Conservation (phyloP, 2,797 vertebrate genomes). For the Synaphobranchus kaupii region DNA sequence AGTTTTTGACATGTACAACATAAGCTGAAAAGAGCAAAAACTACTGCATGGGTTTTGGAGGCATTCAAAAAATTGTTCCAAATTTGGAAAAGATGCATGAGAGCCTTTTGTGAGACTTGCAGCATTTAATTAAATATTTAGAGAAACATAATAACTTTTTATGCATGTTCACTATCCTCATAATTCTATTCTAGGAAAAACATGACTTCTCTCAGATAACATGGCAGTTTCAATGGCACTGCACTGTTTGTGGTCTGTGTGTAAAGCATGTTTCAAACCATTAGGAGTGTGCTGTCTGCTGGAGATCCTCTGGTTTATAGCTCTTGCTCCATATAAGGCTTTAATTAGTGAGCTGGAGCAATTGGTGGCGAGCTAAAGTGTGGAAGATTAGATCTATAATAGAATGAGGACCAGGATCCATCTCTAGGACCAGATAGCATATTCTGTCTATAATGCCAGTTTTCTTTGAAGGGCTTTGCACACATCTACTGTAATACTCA, state of each 20-base stretch:
- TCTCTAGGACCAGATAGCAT: not conserved
- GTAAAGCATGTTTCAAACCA: not conserved
- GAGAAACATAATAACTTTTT: slow-evolving; percentile 43
- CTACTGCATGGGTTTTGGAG: not conserved
- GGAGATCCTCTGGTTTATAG: not conserved
- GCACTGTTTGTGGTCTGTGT: not conserved
- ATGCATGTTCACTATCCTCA: slow-evolving; percentile 30
- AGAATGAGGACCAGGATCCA: not conserved
- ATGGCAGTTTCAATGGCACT: not conserved
- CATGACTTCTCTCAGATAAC: slow-evolving; percentile 13
- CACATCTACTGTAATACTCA: not conserved
- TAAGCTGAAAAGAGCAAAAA: not conserved
- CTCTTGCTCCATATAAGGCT: not conserved
- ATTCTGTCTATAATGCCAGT: not conserved
- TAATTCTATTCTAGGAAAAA: slow-evolving; percentile 20
- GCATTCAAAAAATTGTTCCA: not conserved
- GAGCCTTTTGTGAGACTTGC: not conserved
- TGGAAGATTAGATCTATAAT: not conserved
- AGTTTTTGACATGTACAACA: not conserved
- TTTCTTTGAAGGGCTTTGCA: not conserved
- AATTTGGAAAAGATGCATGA: not conserved
- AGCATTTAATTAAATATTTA: slow-evolving; percentile 50
- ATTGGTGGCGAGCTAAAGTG: not conserved
- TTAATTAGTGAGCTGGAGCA: not conserved
- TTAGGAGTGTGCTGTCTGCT: not conserved